Base-by-base conservation (phyloP, 1,140 invertebrate genomes). In the Pantala flavescens region DNA sequence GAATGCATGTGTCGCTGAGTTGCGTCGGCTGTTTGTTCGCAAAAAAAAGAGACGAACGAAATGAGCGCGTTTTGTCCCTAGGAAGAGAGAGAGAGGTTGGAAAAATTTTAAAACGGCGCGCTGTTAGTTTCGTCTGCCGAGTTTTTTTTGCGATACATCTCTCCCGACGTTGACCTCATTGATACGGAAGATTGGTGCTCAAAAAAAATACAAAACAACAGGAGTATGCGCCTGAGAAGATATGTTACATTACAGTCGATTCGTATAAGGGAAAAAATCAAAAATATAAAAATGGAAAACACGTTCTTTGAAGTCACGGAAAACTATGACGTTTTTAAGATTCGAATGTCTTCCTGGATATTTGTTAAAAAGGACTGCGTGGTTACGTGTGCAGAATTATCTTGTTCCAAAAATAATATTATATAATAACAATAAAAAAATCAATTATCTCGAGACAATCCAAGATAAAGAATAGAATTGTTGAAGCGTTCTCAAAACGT, bases 351-450 rank as follows among this genome's bases (percentile, higher is more conserved):
- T 63, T 63, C 49, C 49, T 63, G 49, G 49, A 63, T 63, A 12
- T 63, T 63, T 63, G 49, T 63, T 63, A 63, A 63, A 63, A 63
- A 3, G n/a, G 49, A 63, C 49, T 63, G 49, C 49, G 49, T 63
- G 3, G 49, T 63, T 63, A 12, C 49, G 12, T 63, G 49, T 63
- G 49, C 49, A 63, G 49, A 63, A 63, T 63, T 63, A 63, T 63
- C 49, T 63, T 63, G 49, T 63, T 63, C 49, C 49, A 63, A 63
- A 63, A 63, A 63, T 63, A 63, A 63, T 63, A 63, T 63, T 63
- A 63, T 63, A 63, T 63, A 63, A 63, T 63, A 63, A 63, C 49
- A 63, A 63, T 21, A 63, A 63, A 63, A 63, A 63, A 63, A 63
- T 63, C 49, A 63, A 63, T 63, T 63, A 63, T 63, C 49, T 63